Evolutionary conservation across 2,888 invertebrate genomes (phyloP), one percentile per base, ranked within the genome.

Genomic region (Mythimna loreyi): DNA sequence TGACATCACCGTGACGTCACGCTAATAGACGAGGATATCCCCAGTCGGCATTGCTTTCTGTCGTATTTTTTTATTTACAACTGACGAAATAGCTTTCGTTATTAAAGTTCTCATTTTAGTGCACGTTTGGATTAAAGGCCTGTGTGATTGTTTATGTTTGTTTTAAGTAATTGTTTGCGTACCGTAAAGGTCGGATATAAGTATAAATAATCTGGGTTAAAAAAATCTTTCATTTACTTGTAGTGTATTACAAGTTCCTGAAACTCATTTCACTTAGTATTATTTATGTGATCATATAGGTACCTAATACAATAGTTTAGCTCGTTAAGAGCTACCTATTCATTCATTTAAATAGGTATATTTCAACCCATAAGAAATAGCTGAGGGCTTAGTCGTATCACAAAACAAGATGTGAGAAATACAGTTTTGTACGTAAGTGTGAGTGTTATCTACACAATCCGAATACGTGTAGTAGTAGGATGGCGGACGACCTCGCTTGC

Each of bases 1-100:
- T 95, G 95, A 96, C 94, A 93, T 95, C 95, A 96, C 90, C 90
- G 85, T 95, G 94, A 95, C 94, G 95, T 94, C 90, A 90, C 88
- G 88, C 87, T 90, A 89, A 88, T 89, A 90, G 90, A 91, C 91
- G 93, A 95, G 95, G 94, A 94, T 94, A 94, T 94, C 94, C 95
- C 94, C 92, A 85, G 85, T 82, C 83, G 70, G 81, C 78, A 81
- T 60, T 76, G 80, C 75, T 78, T 75, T 76, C 75, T 79, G 75
- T 55, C 70, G 71, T 75, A 30, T 78, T 74, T 80, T 77, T 76
- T 60, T 40, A 40, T 40, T 57, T 63, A 61, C 72, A 63, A 57
- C 57, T 70, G 63, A 70, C 55, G 64, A 75, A 71, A 70, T 67
- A 62, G 65, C 67, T 56, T 78, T 78, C 43, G 58, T 64, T 64